Conservation (phyloP, 2,888 invertebrate species). For the Andrena praecox region DNA sequence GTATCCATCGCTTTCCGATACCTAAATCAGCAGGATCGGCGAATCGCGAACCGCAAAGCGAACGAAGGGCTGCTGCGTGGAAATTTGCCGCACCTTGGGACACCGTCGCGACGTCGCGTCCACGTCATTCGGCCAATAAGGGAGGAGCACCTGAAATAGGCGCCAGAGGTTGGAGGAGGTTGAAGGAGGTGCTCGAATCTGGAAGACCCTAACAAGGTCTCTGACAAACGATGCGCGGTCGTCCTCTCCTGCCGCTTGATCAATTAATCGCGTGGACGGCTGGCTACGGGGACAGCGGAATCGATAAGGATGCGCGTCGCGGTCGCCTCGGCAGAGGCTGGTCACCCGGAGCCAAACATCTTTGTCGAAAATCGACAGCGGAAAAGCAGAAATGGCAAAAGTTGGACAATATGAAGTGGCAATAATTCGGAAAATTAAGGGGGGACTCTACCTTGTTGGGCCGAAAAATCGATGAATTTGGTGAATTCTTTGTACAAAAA, state of each 20-base stretch:
- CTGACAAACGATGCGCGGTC: constrained; percentile 48
- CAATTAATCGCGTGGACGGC: constrained; percentile 66
- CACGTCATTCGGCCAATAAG: constrained; percentile 37
- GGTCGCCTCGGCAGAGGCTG: neutral
- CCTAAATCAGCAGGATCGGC: constrained; percentile 3
- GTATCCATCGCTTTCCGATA: constrained; percentile 1
- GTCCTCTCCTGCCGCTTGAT: constrained; percentile 54
- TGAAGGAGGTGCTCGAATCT: constrained; percentile 32
- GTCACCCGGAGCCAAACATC: neutral
- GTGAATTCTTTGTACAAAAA: too few relatives aligned
- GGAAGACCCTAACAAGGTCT: constrained; percentile 63
- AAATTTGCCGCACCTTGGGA: constrained; percentile 50
- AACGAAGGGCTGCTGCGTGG: constrained; percentile 35
- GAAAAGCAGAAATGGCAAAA: neutral
- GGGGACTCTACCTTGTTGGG: too few relatives aligned
- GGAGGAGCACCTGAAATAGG: neutral
- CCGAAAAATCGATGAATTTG: too few relatives aligned
- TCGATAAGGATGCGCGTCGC: constrained; percentile 40
- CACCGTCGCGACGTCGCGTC: constrained; percentile 50
- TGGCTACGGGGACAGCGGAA: constrained; percentile 29
- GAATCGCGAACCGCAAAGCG: constrained; percentile 12
- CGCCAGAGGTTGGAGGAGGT: neutral
- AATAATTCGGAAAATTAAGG: neutral
- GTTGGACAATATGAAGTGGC: neutral
- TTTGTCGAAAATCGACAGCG: neutral